Base-by-base conservation (phyloP, 2,797 vertebrate species). In the Myotis findleyi region DNA sequence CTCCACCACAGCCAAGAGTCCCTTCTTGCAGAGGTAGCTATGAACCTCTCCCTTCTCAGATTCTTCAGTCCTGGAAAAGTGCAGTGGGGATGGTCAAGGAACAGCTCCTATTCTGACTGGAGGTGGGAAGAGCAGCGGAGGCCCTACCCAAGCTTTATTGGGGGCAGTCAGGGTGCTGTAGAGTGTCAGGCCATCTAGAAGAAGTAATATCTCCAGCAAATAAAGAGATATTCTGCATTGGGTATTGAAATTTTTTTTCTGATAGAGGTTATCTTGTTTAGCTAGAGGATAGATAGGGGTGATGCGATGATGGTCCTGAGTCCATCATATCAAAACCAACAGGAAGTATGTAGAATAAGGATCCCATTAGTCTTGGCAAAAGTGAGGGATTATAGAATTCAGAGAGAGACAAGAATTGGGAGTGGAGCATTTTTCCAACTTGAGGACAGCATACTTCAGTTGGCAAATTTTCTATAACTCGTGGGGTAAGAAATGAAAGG, bases 311-410 rank as follows among this genome's bases (percentile, higher is more conserved):
- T 6, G 47, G n/a, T 64, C n/a, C 81, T 75, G 49, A 6, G 47
- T 89, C 33, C n/a, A n/a, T 75, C 64, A 85, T 53, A 76, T n/a
- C 33, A 82, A 94, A 92, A 62, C 51, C 27, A 38, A 55, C n/a
- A 87, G 13, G 20, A 73, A 86, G 7, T 20, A 57, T 73, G 53
- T 71, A n/a, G 44, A 90, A 62, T 51, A 55, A 75, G 20, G 89
- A 53, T 69, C 25, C 44, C 6, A 53, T 84, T 90, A 23, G 16
- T 44, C 33, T 80, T 83, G 27, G 64, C 12, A 55, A 77, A 18
- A 33, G 41, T 7, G 5, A 83, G 20, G 72, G 68, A 71, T 68
- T 89, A 51, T 41, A 69, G 73, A 89, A 10, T 62, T 81, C 30
- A 91, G 79, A 86, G 8, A 90, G 36, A 86, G 90, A 55, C 4